A percentile compares a stretch with the other conserved stretches of the same genome.
phyloP scores from a whole-genome alignment of 2,888 invertebrate species.

The Cheilosia soror region DNA sequence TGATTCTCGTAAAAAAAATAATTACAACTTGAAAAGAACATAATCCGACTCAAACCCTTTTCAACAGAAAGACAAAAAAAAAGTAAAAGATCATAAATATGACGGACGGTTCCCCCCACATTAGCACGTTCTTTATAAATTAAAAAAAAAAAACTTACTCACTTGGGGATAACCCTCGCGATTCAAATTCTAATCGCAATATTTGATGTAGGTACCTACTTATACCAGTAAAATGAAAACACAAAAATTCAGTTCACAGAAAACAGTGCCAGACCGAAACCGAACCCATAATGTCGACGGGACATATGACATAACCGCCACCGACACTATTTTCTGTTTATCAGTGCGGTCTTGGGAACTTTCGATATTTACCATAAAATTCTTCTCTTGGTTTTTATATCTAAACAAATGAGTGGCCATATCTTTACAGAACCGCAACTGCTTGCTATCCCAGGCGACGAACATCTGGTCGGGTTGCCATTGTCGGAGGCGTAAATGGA shows the following conservation, averaged over 20 bases:
- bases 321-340: constrained; percentile 26
- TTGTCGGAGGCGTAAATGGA: constrained; percentile 50
- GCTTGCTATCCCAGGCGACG: constrained; percentile 19
- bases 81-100: constrained; percentile 25
- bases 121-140: constrained; percentile 1
- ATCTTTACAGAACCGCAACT: constrained; percentile 14
- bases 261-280: constrained; percentile 10
- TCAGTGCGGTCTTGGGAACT: background rate
- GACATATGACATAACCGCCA: constrained; percentile 45
- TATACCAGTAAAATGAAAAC: background rate
- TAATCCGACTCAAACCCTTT: constrained; percentile 30
- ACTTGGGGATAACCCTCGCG: constrained; percentile 15
- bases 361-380: constrained; percentile 19
- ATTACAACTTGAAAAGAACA: constrained; percentile 36
- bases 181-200: constrained; percentile 36
- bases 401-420: constrained; percentile 24
- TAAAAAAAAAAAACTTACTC: background rate
- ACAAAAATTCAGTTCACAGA: background rate
- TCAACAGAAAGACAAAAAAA: constrained; percentile 15
- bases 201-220: background rate
- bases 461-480: constrained; percentile 59
- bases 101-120: constrained; percentile 8
- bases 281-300: constrained; percentile 35
- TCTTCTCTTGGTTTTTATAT: constrained; percentile 1
- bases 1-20: constrained; percentile 23